phyloP scores from a whole-genome alignment of 2,113 vertebrate genomes.

The Gnathonemus longibarbis region DNA sequence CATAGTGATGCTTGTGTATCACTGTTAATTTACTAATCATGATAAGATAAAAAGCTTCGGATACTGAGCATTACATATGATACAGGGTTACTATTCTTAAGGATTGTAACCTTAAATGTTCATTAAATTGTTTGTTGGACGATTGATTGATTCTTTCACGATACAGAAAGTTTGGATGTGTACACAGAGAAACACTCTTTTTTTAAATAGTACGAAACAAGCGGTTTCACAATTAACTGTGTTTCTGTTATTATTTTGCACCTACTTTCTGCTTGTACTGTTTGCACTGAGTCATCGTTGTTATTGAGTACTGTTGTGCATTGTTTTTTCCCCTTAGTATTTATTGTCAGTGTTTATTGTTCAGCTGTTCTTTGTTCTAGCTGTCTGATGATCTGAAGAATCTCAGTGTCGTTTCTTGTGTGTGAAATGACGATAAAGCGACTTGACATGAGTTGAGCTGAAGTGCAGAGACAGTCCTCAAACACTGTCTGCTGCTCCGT shows the following conservation, averaged over 20 bases:
- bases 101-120: not conserved
- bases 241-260: not conserved
- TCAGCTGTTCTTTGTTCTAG: not conserved
- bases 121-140: not conserved
- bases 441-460: not conserved
- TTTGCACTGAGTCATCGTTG: not conserved
- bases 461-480: not conserved
- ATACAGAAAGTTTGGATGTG: not conserved
- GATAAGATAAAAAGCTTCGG: not conserved
- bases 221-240: not conserved
- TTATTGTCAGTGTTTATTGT: not conserved
- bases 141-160: not conserved
- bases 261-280: not conserved
- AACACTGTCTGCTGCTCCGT: not conserved
- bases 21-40: not conserved
- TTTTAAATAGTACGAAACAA: not conserved
- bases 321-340: not conserved
- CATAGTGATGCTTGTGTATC: not conserved
- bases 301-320: not conserved
- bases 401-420: not conserved
- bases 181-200: not conserved
- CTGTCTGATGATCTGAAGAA: not conserved
- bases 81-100: not conserved
- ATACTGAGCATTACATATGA: not conserved
- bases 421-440: not conserved